Evolutionary conservation across 2,113 vertebrate genomes (phyloP).

Genomic region (Scortum barcoo): DNA sequence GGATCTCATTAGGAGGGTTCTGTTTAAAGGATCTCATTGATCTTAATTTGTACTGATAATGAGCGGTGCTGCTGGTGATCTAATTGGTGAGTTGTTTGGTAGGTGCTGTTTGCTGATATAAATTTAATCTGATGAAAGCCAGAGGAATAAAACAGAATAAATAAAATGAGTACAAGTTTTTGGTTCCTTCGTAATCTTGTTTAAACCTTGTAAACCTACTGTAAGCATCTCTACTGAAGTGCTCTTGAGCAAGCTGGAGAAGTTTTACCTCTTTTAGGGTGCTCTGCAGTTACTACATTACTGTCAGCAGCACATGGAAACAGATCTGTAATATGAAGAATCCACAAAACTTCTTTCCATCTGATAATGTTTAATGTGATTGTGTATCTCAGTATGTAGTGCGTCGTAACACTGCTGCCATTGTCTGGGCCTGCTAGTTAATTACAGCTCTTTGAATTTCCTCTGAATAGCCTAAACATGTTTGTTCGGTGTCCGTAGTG

Average conservation of each 20-base stretch:
- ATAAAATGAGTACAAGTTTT: neutral
- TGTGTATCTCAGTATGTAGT: neutral
- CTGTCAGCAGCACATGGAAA: neutral
- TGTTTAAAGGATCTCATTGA: neutral
- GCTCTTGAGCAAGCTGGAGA: neutral
- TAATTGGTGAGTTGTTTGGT: neutral
- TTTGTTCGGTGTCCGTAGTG: conserved; percentile 14
- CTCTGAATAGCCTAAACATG: conserved; percentile 3
- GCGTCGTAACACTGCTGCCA: neutral
- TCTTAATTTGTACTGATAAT: neutral
- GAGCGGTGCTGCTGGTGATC: neutral
- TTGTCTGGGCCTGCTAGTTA: neutral
- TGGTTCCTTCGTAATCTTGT: neutral
- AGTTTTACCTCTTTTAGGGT: neutral
- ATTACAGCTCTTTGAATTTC: conserved; percentile 5
- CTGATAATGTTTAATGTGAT: neutral
- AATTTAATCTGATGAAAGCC: neutral
- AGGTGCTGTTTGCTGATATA: neutral
- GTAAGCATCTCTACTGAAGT: neutral
- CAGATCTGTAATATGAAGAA: neutral
- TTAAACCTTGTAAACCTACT: neutral
- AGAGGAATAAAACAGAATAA: neutral
- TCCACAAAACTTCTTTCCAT: neutral
- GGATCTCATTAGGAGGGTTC: neutral
- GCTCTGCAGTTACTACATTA: neutral